phyloP scores from a whole-genome alignment of 2,888 invertebrate genomes.

The Himalopsyche japonica region DNA sequence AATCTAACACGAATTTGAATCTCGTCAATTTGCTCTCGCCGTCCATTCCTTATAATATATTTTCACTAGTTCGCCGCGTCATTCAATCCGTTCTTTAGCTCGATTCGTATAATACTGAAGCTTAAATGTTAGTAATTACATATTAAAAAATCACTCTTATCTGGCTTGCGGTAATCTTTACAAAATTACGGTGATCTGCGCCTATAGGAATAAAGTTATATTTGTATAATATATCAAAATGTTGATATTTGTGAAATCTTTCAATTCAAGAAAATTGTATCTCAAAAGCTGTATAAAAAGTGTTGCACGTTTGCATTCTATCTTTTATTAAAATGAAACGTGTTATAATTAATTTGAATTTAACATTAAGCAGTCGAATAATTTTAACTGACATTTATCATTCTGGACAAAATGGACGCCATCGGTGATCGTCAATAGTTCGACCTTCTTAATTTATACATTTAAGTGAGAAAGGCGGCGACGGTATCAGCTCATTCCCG shows the following conservation, averaged over 20 bases:
- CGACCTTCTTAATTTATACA: not conserved
- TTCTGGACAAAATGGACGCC: constrained; percentile 32
- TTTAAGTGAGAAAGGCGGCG: no score
- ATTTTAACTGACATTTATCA: constrained; percentile 13
- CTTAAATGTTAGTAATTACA: not conserved
- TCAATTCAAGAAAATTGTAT: not conserved
- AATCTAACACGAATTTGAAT: not conserved
- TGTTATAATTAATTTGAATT: not conserved
- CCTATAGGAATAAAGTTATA: not conserved
- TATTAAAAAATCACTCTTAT: not conserved
- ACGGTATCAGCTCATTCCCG: no score
- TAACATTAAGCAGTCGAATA: constrained; percentile 16
- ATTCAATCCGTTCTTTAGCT: not conserved
- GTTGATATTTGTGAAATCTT: not conserved
- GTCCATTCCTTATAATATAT: not conserved
- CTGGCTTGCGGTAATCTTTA: not conserved
- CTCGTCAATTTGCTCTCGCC: not conserved
- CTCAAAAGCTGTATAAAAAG: not conserved
- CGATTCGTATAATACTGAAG: not conserved
- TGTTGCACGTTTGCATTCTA: not conserved
- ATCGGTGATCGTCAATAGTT: constrained; percentile 6
- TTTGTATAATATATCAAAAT: not conserved
- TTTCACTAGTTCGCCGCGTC: not conserved
- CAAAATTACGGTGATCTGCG: not conserved
- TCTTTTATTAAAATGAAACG: not conserved